Base-by-base conservation (phyloP, 2,113 vertebrate genomes). In the Hystrix brachyura region DNA sequence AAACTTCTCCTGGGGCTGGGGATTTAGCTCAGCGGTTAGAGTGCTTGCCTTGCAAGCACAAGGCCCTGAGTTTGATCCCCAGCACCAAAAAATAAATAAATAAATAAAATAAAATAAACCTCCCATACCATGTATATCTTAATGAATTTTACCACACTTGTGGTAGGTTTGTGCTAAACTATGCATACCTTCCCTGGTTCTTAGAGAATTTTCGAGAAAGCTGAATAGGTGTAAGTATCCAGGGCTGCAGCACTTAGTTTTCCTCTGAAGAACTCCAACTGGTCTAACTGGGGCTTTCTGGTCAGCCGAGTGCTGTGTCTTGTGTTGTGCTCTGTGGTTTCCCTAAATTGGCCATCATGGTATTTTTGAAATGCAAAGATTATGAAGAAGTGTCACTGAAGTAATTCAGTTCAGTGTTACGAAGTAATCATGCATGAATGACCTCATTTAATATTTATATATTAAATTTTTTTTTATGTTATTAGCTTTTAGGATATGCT, bases 401-500 rank as follows among this genome's bases (percentile, higher is more conserved):
- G 87, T 87, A 53, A 76, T 55, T 29, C 67, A 3, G 65, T 92
- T 92, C 67, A 19, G 74, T 94, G 51, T 34, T 69, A 34, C 27
- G 62, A 94, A n/a, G 38, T 89, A 60, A 89, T 67, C 57, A 67
- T 60, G 69, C 69, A 13, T 57, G 9, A 80, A 57, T 94, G 86
- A 84, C 34, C 59, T 80, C 11, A 29, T 32, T 94, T 43, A 88
- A 71, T 74, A 34, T 80, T 72, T 86, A 94, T 34, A 8, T 55
- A 83, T 38, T 93, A 80, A 93, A 27, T 88, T 59, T 84, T 48
- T 27, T 87, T 89, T 96, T 87, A 95, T 29, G 57, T 67, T 38
- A 71, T 60, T 78, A 55, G 9, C 59, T 91, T 87, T 89, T 78
- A 93, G 94, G 27, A 87, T 90, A 38, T 12, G 25, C 67, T 87